Conservation (phyloP, 2,113 vertebrate genomes). For the Tamias sibiricus region DNA sequence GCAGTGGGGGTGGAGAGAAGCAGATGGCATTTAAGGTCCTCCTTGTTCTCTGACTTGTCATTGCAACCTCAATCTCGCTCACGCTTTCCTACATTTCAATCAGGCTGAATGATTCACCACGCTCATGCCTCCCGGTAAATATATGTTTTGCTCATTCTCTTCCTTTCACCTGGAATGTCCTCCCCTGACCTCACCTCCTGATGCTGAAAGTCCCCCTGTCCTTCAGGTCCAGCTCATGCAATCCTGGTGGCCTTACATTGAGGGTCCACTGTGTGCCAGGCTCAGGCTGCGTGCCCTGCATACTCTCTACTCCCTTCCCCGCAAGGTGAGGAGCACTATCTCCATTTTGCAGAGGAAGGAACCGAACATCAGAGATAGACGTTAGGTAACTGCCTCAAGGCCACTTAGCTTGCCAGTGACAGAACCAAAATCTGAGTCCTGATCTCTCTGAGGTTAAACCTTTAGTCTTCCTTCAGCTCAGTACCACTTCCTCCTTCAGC, state of each 20-base stretch:
- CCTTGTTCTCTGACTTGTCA: neutral
- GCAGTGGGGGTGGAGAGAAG: fast-evolving
- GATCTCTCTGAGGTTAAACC: neutral
- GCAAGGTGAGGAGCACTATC: neutral
- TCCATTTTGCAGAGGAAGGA: slow-evolving; percentile 18
- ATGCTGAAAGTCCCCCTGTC: neutral
- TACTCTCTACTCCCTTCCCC: neutral
- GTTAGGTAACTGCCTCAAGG: neutral
- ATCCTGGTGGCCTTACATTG: no score
- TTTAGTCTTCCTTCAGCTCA: neutral
- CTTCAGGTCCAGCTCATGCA: neutral
- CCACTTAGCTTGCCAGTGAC: neutral
- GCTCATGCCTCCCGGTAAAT: neutral
- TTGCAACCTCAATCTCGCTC: fast-evolving
- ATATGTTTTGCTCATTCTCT: neutral
- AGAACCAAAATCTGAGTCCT: neutral
- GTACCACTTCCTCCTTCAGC: neutral
- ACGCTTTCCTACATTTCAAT: neutral
- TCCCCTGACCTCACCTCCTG: neutral
- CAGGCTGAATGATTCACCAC: neutral
- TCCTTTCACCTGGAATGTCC: neutral
- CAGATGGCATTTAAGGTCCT: neutral
- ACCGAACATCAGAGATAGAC: neutral
- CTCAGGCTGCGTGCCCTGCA: fast-evolving
- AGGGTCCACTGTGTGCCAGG: neutral